A percentile compares a stretch with the other conserved stretches of the same genome.
Evolutionary conservation across 2,888 invertebrate species (phyloP).

Genomic region (Urechis unicinctus): DNA sequence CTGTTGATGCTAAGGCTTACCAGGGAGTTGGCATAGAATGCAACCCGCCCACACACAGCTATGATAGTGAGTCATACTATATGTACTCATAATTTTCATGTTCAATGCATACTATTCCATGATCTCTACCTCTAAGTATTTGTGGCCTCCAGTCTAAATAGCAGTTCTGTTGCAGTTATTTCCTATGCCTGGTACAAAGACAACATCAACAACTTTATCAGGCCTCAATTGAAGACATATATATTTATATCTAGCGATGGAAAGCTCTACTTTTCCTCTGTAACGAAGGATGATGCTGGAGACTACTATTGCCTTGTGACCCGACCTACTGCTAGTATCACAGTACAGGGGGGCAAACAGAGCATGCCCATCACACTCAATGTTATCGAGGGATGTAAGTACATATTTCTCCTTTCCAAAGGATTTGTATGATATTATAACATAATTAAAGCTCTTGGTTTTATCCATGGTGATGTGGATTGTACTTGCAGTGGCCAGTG

Average conservation of each 20-base stretch:
- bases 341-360: constrained; percentile 24
- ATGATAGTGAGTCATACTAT: constrained; percentile 58
- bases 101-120: too few species aligned
- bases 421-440: too few species aligned
- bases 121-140: too few species aligned
- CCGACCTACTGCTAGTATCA: constrained; percentile 22
- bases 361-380: constrained; percentile 35
- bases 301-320: constrained; percentile 29
- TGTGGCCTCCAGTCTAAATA: too few species aligned
- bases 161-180: constrained; percentile 7
- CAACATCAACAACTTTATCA: constrained; percentile 84
- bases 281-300: constrained; percentile 66
- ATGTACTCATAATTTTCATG: too few species aligned
- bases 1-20: constrained; percentile 28
- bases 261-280: constrained; percentile 85
- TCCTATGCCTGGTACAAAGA: constrained; percentile 66
- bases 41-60: constrained; percentile 72
- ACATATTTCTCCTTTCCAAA: too few species aligned
- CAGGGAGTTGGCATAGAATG: constrained; percentile 37
- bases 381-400: constrained; percentile 32
- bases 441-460: too few species aligned
- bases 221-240: constrained; percentile 71
- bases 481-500: constrained; percentile 16
- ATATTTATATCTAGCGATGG: constrained; percentile 92
- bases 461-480: too few species aligned